Evolutionary conservation across 2,113 vertebrate species (phyloP), one percentile per base, ranked within the genome.

Genomic region (Hemiscyllium ocellatum): DNA sequence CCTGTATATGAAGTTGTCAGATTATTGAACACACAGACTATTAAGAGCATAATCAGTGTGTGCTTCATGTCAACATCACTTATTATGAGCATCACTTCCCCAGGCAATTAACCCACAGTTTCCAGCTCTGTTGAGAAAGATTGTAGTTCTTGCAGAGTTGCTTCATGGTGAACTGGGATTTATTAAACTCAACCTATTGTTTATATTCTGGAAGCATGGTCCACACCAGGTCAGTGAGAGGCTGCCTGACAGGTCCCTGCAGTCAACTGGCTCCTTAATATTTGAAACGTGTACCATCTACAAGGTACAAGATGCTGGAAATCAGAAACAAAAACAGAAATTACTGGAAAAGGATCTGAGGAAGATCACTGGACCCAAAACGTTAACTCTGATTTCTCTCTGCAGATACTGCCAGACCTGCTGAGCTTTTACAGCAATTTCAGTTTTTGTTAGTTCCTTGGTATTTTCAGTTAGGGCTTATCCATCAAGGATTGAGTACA

Each of bases 21-120:
- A 89, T 12, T 89, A 89, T 89, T 89, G 50, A 89, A 89, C 50
- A 89, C 47, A 47, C 78, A 83, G 78, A 83, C 78, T 83, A 83
- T 83, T 83, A 83, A 83, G 80, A 83, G n/a, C 80, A 83, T 89
- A 89, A 52, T 89, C 52, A 56, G 47, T 56, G 86, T 12, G 1
- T 29, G 50, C 86, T 56, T 89, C 50, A 89, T 33, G 47, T 56
- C 86, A 89, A 29, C 52, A 89, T 89, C 12, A 56, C 86, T 83
- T 89, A 89, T 29, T 56, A 56, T 56, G 50, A 56, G 26, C 86
- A 89, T 89, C 52, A 56, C 6, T 13, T 83, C n/a, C 37, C 80
- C 42, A 83, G 37, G 80, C 37, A 47, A 83, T 83, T 83, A 83
- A 83, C n/a, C 80, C 42, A 19, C 4, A 83, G 42, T 42, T 83